These are phyloP conservation scores for Channa argus DNA, from an alignment of 2,113 vertebrate species.

Conservation along the genomic window DNA sequence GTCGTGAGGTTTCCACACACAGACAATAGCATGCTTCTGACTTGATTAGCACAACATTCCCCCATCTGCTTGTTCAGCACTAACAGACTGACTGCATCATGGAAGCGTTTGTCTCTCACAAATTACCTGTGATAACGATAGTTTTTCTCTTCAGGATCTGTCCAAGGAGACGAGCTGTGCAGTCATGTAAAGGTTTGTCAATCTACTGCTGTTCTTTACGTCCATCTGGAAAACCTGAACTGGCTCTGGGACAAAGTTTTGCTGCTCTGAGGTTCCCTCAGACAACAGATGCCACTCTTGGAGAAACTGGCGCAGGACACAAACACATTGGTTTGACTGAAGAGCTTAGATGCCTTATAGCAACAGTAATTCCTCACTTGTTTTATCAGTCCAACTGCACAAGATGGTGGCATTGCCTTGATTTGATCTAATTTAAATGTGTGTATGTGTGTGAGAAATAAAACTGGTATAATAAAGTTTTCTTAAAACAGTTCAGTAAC, in stretches of 20 bases:
- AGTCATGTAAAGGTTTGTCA: constrained; percentile 78
- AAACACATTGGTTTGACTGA: not conserved
- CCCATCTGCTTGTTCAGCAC: too few species aligned
- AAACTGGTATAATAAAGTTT: constrained; percentile 52
- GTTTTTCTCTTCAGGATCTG: constrained; percentile 67
- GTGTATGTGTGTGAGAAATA: constrained; percentile 10
- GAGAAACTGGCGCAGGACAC: not conserved
- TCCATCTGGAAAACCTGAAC: not conserved
- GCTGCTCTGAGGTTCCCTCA: not conserved
- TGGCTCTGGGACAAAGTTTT: not conserved
- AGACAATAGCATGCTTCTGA: too few species aligned
- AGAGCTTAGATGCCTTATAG: constrained; percentile 4
- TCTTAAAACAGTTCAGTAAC: constrained; percentile 6
- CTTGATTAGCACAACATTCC: too few species aligned
- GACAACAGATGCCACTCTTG: not conserved
- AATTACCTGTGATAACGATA: not conserved
- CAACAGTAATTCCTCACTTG: not conserved
- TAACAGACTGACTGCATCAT: not conserved
- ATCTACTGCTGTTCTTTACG: not conserved
- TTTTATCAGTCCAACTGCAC: constrained; percentile 9
- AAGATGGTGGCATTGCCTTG: constrained; percentile 14
- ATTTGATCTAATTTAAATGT: constrained; percentile 24
- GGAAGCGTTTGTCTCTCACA: too few species aligned
- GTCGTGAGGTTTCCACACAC: too few species aligned
- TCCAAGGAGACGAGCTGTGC: constrained; percentile 81